These are phyloP conservation scores for Disparrhopalites patrizii DNA, from an alignment of 2,888 invertebrate genomes.

Conservation along the genomic window DNA sequence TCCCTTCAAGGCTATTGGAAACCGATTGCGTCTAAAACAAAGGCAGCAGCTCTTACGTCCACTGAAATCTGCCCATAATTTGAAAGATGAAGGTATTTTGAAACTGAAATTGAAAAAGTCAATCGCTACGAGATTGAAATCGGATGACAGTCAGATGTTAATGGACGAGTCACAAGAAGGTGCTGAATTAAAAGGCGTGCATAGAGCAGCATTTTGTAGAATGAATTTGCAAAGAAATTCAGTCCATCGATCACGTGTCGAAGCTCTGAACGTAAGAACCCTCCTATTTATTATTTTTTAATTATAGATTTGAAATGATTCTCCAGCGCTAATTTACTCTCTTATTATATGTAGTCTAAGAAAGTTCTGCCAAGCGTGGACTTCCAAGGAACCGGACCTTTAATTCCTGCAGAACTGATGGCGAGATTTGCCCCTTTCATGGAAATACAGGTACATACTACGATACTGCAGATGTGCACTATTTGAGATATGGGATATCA, in stretches of 20 bases:
- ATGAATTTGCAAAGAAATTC: not conserved
- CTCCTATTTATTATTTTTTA: not conserved
- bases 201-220: not conserved
- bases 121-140: not conserved
- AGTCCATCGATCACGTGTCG: not conserved
- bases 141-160: no score
- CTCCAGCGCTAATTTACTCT: no score
- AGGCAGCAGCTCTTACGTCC: slow-evolving; percentile 10
- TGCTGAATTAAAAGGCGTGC: not conserved
- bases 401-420: slow-evolving; percentile 22
- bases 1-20: slow-evolving; percentile 4
- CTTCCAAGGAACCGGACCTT: slow-evolving; percentile 16
- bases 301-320: no score
- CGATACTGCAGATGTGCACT: no score
- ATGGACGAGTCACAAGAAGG: not conserved
- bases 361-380: not conserved
- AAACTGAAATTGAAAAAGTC: slow-evolving; percentile 1
- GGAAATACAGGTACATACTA: slow-evolving; percentile 25
- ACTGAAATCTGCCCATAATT: not conserved
- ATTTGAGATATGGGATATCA: no score
- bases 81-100: slow-evolving; percentile 7
- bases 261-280: not conserved
- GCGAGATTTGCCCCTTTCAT: slow-evolving; percentile 23
- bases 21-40: slow-evolving; percentile 8
- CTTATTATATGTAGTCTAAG: not conserved